These are phyloP conservation scores for Tachuris rubrigastra DNA, from an alignment of 2,113 vertebrate genomes.

Conservation along the genomic window DNA sequence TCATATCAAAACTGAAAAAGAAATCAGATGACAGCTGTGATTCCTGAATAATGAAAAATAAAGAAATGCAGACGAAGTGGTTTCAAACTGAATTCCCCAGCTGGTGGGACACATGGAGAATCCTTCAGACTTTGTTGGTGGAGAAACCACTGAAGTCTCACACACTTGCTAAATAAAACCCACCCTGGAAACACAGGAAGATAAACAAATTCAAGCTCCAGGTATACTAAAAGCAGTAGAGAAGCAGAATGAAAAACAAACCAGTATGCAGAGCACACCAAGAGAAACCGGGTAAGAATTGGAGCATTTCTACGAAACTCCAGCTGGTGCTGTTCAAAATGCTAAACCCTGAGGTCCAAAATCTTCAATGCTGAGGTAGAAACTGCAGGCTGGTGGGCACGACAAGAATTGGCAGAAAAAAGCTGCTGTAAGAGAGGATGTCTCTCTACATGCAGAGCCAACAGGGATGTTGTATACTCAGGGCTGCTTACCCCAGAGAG, in stretches of 20 bases:
- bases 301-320: background rate
- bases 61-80: background rate
- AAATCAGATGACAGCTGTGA: background rate
- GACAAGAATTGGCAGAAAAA: background rate
- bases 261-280: background rate
- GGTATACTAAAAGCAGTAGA: background rate
- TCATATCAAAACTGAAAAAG: constrained; percentile 15
- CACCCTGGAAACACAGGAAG: background rate
- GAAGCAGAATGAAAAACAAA: background rate
- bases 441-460: background rate
- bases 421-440: background rate
- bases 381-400: background rate
- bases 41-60: background rate
- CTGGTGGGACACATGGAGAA: background rate
- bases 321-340: background rate
- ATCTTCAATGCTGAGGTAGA: background rate
- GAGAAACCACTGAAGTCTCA: background rate
- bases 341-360: background rate
- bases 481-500: background rate
- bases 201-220: background rate
- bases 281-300: background rate
- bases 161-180: background rate
- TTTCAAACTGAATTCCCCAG: background rate
- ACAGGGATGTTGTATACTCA: accelerated
- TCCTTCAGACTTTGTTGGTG: background rate